Evolutionary conservation across 2,888 invertebrate species (phyloP).

Genomic region (Eumacrocentrus americanus): DNA sequence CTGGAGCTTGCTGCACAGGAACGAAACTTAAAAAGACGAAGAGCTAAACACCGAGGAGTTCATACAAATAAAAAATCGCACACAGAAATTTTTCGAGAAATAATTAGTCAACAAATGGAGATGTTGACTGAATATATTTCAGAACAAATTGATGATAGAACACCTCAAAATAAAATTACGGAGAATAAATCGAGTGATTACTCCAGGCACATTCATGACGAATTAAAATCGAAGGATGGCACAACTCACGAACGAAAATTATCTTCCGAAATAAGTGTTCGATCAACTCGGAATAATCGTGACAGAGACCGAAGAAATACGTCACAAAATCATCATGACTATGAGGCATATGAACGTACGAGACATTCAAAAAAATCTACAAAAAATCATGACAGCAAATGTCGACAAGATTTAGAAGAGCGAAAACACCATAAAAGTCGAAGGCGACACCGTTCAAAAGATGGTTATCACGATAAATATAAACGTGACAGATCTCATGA

Average conservation of each 20-base stretch:
- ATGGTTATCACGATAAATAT: constrained; percentile 21
- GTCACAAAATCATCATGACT: neutral
- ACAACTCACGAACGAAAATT: neutral
- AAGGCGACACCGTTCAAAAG: constrained; percentile 30
- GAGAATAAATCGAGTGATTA: too few species aligned
- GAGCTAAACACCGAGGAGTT: constrained; percentile 55
- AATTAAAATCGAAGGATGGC: neutral
- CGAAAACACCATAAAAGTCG: constrained; percentile 27
- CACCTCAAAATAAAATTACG: neutral
- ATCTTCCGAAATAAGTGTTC: neutral
- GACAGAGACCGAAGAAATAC: neutral
- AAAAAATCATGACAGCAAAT: constrained; percentile 18
- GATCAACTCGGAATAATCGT: neutral
- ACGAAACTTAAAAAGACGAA: constrained; percentile 55
- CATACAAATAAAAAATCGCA: constrained; percentile 60
- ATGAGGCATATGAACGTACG: constrained; percentile 14
- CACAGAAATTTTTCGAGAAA: constrained; percentile 55
- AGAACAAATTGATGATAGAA: constrained; percentile 26
- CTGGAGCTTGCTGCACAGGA: constrained; percentile 53
- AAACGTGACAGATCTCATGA: neutral
- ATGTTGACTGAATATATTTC: constrained; percentile 48
- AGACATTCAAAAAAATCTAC: constrained; percentile 13
- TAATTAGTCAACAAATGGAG: constrained; percentile 59
- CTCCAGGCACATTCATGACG: neutral
- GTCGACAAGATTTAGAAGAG: constrained; percentile 6